These are phyloP conservation scores for Podarcis lilfordi DNA, from an alignment of 2,797 vertebrate genomes.

Conservation along the genomic window DNA sequence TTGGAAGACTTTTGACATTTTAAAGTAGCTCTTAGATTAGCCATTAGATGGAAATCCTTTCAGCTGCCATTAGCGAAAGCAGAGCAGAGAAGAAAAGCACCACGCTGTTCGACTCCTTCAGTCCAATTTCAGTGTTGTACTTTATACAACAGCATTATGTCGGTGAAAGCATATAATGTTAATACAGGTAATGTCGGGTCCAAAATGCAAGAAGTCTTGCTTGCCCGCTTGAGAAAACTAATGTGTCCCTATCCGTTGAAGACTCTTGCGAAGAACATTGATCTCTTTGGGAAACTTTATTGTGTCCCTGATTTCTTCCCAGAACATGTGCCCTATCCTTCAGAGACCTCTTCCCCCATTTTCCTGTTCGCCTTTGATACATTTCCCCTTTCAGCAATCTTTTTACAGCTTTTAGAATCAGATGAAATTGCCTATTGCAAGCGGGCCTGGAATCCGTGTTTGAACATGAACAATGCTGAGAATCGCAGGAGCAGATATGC, in stretches of 20 bases:
- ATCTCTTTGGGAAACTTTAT: slow-evolving; percentile 4
- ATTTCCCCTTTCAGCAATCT: neutral
- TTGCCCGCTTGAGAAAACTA: neutral
- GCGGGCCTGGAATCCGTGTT: neutral
- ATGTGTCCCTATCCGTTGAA: neutral
- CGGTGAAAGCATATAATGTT: slow-evolving; percentile 20
- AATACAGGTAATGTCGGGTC: slow-evolving; percentile 7
- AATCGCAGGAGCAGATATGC: neutral
- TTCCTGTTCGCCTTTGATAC: neutral
- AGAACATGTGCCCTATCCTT: neutral
- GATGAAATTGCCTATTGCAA: neutral
- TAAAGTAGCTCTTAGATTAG: slow-evolving; percentile 18
- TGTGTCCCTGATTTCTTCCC: neutral
- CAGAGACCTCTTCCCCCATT: neutral
- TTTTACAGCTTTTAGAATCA: neutral
- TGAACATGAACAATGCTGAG: slow-evolving; percentile 6
- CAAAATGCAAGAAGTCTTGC: neutral
- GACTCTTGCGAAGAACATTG: slow-evolving; percentile 9
- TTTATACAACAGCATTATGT: neutral
- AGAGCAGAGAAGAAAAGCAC: neutral
- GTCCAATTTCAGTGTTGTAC: neutral
- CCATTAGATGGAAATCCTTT: slow-evolving; percentile 15
- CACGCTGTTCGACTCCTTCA: slow-evolving; percentile 5
- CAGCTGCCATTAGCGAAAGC: neutral
- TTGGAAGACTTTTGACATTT: slow-evolving; percentile 26